A percentile compares a stretch with the other conserved stretches of the same genome.
Evolutionary conservation across 23 tunicate genomes (phyloP).

Genomic region (Diplosoma virens): DNA sequence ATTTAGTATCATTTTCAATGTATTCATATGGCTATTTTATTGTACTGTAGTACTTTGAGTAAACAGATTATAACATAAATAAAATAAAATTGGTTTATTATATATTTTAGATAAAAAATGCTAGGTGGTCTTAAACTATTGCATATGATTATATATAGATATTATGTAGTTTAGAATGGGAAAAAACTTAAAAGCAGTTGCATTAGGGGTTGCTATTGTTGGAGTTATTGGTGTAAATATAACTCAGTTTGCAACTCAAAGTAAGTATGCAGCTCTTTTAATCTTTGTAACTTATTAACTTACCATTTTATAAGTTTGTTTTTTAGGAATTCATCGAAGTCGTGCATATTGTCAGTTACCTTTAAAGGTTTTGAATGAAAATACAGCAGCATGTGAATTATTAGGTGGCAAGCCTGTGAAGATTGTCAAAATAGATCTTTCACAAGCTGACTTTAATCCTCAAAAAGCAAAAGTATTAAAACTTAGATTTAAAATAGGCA

Average conservation of each 20-base stretch:
- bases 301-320: not conserved
- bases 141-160: no score
- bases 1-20: no score
- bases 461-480: constrained; percentile 46
- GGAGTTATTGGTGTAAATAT: constrained; percentile 10
- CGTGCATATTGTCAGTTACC: constrained; percentile 64
- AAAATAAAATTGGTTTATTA: no score
- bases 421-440: constrained; percentile 39
- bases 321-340: constrained; percentile 22
- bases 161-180: no score
- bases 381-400: constrained; percentile 47
- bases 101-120: no score
- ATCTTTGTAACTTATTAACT: not conserved
- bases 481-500: no score
- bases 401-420: constrained; percentile 74
- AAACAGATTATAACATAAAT: no score
- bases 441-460: constrained; percentile 22
- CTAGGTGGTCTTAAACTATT: no score
- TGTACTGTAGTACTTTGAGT: no score
- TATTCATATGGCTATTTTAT: no score
- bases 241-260: not conserved
- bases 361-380: constrained; percentile 22
- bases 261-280: not conserved
- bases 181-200: not conserved
- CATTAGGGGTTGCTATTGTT: constrained; percentile 1